phyloP scores from a whole-genome alignment of 2,113 vertebrate species.

The Pachyramphus minor region DNA sequence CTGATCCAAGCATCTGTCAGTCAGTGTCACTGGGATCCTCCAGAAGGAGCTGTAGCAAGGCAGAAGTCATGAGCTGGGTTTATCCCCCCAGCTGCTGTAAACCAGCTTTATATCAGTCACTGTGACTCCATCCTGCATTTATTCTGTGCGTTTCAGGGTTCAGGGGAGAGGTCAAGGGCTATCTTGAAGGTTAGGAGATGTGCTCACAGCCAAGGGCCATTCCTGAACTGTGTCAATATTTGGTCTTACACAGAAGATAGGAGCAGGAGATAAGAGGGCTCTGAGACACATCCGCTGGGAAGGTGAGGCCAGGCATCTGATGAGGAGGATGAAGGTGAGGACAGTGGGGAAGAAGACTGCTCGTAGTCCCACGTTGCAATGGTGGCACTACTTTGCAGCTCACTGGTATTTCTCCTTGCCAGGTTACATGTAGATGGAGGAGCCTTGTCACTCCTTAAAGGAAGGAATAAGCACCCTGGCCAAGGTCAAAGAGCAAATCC shows the following conservation, averaged over 20 bases:
- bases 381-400: not conserved
- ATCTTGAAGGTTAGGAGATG: constrained; percentile 18
- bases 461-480: not conserved
- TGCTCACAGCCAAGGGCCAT: not conserved
- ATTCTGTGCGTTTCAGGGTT: not conserved
- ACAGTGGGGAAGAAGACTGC: not conserved
- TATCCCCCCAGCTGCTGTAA: not conserved
- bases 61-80: not conserved
- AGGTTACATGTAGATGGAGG: not conserved
- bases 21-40: not conserved
- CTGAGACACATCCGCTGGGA: not conserved
- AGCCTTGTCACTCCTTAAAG: not conserved
- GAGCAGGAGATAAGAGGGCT: not conserved
- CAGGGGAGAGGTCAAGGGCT: constrained; percentile 13
- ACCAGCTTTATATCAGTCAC: not conserved
- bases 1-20: not conserved
- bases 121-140: not conserved
- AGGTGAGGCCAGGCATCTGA: not conserved
- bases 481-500: not conserved
- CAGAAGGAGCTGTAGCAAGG: not conserved
- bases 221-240: constrained; percentile 50
- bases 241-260: not conserved
- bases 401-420: not conserved
- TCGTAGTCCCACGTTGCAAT: accelerated
- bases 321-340: not conserved